phyloP scores from a whole-genome alignment of 1,140 invertebrate species.

The Ceratina australensis region DNA sequence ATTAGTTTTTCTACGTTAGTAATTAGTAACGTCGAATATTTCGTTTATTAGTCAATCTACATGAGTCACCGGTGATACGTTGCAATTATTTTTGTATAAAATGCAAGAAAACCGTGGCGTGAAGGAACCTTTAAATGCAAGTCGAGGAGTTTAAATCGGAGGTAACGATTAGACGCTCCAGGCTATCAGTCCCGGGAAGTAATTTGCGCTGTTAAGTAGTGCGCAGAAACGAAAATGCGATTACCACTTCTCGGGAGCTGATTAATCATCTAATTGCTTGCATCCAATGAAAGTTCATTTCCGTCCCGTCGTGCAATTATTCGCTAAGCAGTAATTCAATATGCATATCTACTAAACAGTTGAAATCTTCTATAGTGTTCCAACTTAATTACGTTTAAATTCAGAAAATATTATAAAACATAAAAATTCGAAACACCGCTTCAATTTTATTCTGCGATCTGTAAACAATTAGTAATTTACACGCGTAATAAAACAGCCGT shows the following conservation, averaged over 20 bases:
- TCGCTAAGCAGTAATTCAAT: no score
- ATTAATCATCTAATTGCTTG: slow-evolving; percentile 20
- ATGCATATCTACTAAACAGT: no score
- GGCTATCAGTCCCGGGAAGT: slow-evolving; percentile 35
- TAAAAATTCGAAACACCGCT: no score
- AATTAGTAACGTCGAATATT: neutral
- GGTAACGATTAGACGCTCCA: slow-evolving; percentile 53
- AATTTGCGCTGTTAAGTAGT: slow-evolving; percentile 55
- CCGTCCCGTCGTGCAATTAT: neutral
- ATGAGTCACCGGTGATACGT: no score
- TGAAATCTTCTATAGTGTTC: no score
- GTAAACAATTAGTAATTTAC: neutral
- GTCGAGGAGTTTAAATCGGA: slow-evolving; percentile 36
- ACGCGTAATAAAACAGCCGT: neutral
- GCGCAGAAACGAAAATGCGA: slow-evolving; percentile 41
- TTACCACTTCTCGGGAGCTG: slow-evolving; percentile 30
- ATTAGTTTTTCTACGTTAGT: no score
- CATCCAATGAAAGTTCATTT: slow-evolving; percentile 14
- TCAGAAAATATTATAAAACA: no score
- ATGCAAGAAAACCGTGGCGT: neutral
- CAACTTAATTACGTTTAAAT: no score
- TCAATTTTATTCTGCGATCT: no score
- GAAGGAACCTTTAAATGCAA: slow-evolving; percentile 37
- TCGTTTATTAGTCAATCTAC: neutral
- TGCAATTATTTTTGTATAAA: no score